Percentiles rank a stretch among this genome's conserved stretches.
Evolutionary conservation across 2,113 vertebrate species (phyloP).

Genomic region (Aythya baeri): DNA sequence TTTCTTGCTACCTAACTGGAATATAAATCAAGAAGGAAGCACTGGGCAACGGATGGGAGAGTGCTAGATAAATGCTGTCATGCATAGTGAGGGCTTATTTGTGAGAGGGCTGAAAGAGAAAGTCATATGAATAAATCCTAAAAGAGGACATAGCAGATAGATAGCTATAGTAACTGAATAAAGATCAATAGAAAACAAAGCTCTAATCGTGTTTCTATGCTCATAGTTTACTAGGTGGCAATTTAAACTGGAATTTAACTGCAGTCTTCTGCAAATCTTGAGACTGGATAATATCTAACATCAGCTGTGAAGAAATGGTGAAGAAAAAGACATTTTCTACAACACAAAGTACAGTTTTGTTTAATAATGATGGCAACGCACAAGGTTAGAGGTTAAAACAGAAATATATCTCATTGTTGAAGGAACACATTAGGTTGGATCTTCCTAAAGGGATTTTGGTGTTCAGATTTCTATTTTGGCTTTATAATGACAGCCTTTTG

Average conservation of each 20-base stretch:
- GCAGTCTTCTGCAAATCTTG: background rate
- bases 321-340: background rate
- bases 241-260: background rate
- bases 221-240: background rate
- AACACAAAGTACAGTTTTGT: background rate
- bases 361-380: background rate
- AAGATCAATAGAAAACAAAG: background rate
- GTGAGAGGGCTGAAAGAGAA: background rate
- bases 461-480: fast-evolving
- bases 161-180: background rate
- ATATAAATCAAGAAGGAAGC: background rate
- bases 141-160: background rate
- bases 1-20: background rate
- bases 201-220: background rate
- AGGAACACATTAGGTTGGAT: background rate
- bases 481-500: background rate
- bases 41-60: background rate
- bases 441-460: background rate
- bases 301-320: background rate
- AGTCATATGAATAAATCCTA: background rate
- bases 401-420: background rate
- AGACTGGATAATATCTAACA: background rate
- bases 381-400: background rate
- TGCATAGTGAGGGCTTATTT: background rate
- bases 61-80: background rate